A percentile compares a stretch with the other conserved stretches of the same genome.
Evolutionary conservation across 2,888 invertebrate species (phyloP).

Genomic region (Apamea crenata): DNA sequence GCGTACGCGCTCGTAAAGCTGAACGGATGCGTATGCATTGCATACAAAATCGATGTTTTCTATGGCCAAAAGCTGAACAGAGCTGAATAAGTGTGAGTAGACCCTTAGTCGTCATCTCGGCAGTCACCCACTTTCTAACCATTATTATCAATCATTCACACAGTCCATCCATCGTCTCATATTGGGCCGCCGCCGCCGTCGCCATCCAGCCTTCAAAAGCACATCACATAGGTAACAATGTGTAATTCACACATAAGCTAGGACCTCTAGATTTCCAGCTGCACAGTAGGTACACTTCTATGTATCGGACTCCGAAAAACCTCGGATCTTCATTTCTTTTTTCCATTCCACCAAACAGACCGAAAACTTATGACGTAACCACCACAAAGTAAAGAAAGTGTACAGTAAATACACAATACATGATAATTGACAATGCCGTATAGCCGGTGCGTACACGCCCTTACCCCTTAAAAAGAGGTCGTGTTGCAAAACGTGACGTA

Average conservation of each 20-base stretch:
- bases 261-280: background rate
- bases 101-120: background rate
- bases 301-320: background rate
- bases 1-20: too few relatives aligned
- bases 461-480: slow-evolving; percentile 50
- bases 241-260: background rate
- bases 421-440: slow-evolving; percentile 47
- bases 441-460: slow-evolving; percentile 36
- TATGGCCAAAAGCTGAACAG: too few relatives aligned
- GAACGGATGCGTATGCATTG: too few relatives aligned
- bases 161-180: background rate
- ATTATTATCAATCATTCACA: background rate
- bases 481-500: slow-evolving; percentile 52
- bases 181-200: background rate
- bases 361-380: slow-evolving; percentile 32
- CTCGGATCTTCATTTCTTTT: background rate
- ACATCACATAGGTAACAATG: background rate
- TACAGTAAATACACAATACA: slow-evolving; percentile 45
- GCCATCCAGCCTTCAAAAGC: background rate
- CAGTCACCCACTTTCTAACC: background rate
- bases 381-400: slow-evolving; percentile 51
- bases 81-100: too few relatives aligned
- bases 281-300: background rate
- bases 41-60: too few relatives aligned
- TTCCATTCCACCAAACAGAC: background rate